phyloP scores from a whole-genome alignment of 2,888 invertebrate species.

The Volucella zonaria region DNA sequence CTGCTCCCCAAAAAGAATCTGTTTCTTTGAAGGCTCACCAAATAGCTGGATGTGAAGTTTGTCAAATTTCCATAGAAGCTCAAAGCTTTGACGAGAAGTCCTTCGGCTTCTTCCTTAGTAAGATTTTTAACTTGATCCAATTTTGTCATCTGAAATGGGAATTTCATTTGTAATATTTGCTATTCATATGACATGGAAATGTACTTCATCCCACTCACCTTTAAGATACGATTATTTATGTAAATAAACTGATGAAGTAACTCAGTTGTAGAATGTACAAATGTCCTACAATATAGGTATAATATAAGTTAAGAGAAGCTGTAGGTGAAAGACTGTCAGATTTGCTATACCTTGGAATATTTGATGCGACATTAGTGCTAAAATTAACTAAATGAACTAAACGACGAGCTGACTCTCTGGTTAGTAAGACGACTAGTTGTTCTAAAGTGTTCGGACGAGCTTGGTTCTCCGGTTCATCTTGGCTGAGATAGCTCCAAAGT shows the following conservation, averaged over 20 bases:
- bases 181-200: not conserved
- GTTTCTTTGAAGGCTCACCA: slow-evolving; percentile 75
- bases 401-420: slow-evolving; percentile 90
- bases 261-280: slow-evolving; percentile 84
- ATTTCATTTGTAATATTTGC: not conserved
- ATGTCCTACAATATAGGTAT: slow-evolving; percentile 81
- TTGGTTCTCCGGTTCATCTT: slow-evolving; percentile 93
- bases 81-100: slow-evolving; percentile 78
- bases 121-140: slow-evolving; percentile 84
- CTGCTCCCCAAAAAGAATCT: not conserved
- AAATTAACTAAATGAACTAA: slow-evolving; percentile 91
- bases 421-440: slow-evolving; percentile 89
- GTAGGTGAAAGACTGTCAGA: not conserved
- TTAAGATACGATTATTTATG: slow-evolving; percentile 86
- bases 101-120: slow-evolving; percentile 84
- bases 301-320: not conserved
- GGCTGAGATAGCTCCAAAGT: slow-evolving; percentile 88
- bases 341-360: slow-evolving; percentile 85
- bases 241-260: slow-evolving; percentile 85
- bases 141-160: slow-evolving; percentile 84
- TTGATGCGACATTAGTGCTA: slow-evolving; percentile 84
- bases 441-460: slow-evolving; percentile 90
- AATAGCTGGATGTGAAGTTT: slow-evolving; percentile 78
- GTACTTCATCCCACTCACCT: slow-evolving; percentile 83
- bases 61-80: slow-evolving; percentile 79